phyloP scores from a whole-genome alignment of 1,140 invertebrate species.

The Papilio polytes region DNA sequence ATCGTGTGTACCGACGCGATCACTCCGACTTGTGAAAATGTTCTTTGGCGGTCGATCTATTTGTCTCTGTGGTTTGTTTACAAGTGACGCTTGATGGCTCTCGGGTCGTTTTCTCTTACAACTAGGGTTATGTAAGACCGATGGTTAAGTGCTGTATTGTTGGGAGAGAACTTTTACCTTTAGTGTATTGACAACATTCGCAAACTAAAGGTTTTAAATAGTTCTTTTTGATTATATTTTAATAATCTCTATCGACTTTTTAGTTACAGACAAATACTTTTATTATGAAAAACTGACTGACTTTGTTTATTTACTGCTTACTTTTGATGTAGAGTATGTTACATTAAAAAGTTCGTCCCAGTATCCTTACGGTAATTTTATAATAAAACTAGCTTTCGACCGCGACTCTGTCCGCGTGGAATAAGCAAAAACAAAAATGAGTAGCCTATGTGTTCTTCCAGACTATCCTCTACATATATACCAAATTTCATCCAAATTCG shows the following conservation, averaged over 20 bases:
- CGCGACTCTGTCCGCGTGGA: too few relatives aligned
- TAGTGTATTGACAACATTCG: not conserved
- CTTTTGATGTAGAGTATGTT: too few relatives aligned
- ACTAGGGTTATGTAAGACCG: slow-evolving; percentile 25
- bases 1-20: slow-evolving; percentile 50
- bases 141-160: not conserved
- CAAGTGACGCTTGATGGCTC: slow-evolving; percentile 11
- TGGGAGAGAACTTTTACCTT: not conserved
- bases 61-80: slow-evolving; percentile 20
- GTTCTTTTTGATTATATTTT: not conserved
- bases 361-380: too few relatives aligned
- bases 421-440: too few relatives aligned
- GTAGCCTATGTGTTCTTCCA: too few relatives aligned
- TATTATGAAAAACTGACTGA: too few relatives aligned
- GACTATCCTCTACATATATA: too few relatives aligned
- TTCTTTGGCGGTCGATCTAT: slow-evolving; percentile 41
- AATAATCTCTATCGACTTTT: not conserved
- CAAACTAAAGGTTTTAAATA: not conserved
- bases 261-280: too few relatives aligned
- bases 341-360: too few relatives aligned
- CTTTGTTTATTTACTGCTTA: too few relatives aligned
- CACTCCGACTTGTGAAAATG: slow-evolving; percentile 46
- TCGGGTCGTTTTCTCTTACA: slow-evolving; percentile 3
- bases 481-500: too few relatives aligned
- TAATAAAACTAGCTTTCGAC: too few relatives aligned